phyloP scores from a whole-genome alignment of 2,888 invertebrate species.

The Cataglyphis albicans region DNA sequence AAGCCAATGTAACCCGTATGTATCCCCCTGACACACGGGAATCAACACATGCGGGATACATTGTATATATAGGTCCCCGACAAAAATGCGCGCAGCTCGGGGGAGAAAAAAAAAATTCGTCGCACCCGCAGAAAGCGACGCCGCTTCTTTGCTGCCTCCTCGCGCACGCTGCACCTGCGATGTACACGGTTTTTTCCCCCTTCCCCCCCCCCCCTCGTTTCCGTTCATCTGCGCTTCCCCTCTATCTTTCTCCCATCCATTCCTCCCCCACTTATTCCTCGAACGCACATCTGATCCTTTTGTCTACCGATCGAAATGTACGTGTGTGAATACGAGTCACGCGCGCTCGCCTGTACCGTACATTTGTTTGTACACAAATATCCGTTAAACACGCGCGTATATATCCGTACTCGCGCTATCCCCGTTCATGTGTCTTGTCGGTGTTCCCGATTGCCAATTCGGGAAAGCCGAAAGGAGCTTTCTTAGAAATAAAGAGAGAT shows the following conservation, averaged over 20 bases:
- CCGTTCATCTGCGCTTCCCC: neutral
- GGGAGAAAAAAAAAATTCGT: neutral
- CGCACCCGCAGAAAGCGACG: slow-evolving; percentile 9
- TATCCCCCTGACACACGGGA: neutral
- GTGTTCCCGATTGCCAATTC: neutral
- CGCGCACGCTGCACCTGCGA: slow-evolving; percentile 46
- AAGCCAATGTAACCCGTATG: slow-evolving; percentile 1
- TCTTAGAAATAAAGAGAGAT: neutral
- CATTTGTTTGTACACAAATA: slow-evolving; percentile 46
- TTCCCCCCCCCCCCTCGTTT: neutral
- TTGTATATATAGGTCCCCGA: neutral
- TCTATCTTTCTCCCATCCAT: neutral
- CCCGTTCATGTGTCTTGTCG: neutral
- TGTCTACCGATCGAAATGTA: slow-evolving; percentile 27
- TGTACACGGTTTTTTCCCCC: neutral
- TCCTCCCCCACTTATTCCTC: neutral
- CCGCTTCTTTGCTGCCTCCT: neutral
- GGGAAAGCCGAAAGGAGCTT: neutral
- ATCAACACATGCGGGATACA: slow-evolving; percentile 21
- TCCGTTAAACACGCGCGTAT: slow-evolving; percentile 35
- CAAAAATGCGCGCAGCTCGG: neutral
- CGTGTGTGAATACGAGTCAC: neutral
- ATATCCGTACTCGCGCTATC: neutral
- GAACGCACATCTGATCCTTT: slow-evolving; percentile 44
- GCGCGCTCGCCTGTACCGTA: slow-evolving; percentile 20